Percentiles rank a stretch among this genome's conserved stretches.
phyloP scores from a whole-genome alignment of 2,113 vertebrate genomes.

The Lophius piscatorius region DNA sequence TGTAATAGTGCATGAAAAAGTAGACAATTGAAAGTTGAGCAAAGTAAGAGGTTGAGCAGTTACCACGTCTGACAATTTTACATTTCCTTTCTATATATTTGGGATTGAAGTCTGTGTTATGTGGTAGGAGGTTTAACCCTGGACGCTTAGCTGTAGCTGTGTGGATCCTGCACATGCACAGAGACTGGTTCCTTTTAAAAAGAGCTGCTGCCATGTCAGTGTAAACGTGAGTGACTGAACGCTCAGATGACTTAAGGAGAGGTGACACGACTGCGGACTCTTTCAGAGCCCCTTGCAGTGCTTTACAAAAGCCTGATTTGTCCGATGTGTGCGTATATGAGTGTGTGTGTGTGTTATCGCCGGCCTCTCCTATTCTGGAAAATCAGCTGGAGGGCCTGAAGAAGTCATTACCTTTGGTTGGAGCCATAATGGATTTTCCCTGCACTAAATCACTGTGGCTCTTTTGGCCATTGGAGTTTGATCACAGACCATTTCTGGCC shows the following conservation, averaged over 20 bases:
- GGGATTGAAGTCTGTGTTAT: not conserved
- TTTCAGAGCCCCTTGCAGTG: conserved; percentile 39
- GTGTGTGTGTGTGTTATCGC: conserved; percentile 31
- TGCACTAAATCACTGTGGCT: conserved; percentile 73
- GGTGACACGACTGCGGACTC: conserved; percentile 38
- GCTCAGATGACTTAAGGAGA: conserved; percentile 38
- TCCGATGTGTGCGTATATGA: conserved; percentile 23
- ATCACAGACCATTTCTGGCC: conserved; percentile 72
- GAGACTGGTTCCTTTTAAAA: conserved; percentile 6
- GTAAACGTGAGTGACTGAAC: conserved; percentile 33
- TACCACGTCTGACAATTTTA: not conserved
- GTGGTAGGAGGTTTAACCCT: too few species aligned
- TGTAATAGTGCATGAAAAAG: not conserved
- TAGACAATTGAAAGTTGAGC: conserved; percentile 11
- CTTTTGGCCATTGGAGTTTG: conserved; percentile 77
- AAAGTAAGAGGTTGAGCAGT: conserved; percentile 6
- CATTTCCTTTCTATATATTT: not conserved
- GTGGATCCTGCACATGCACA: not conserved
- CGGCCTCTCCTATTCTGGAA: conserved; percentile 55
- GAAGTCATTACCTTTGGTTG: conserved; percentile 79
- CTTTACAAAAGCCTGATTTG: conserved; percentile 60
- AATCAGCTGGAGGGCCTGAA: conserved; percentile 75
- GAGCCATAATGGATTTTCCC: conserved; percentile 78
- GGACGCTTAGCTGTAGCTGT: not conserved
- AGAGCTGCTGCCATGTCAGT: conserved; percentile 28